A percentile compares a stretch with the other conserved stretches of the same genome.
phyloP scores from a whole-genome alignment of 2,797 vertebrate species.

The Poeciliopsis paucimaculata region DNA sequence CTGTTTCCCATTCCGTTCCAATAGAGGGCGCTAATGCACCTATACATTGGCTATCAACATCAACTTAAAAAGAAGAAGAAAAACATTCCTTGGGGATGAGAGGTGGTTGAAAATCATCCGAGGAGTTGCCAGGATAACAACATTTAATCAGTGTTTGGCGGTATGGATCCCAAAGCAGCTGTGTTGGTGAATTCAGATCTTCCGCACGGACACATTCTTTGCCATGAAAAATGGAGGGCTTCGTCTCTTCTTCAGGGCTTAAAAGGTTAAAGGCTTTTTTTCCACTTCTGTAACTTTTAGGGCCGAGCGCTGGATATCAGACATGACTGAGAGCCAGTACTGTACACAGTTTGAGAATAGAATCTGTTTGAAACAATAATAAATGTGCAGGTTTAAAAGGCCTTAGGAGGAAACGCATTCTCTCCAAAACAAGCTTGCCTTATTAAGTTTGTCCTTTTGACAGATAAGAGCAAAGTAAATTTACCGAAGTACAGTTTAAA shows the following conservation, averaged over 20 bases:
- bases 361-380: background rate
- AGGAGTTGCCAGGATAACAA: background rate
- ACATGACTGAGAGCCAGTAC: background rate
- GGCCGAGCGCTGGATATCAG: too few relatives aligned
- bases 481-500: too few relatives aligned
- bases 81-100: background rate
- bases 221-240: constrained; percentile 74
- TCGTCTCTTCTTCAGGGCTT: constrained; percentile 66
- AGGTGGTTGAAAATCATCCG: background rate
- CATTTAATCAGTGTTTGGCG: background rate
- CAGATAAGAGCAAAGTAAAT: too few relatives aligned
- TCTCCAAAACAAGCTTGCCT: background rate
- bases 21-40: background rate
- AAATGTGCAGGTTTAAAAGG: background rate
- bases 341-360: background rate
- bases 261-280: constrained; percentile 60
- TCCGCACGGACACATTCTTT: constrained; percentile 71
- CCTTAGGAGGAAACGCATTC: background rate
- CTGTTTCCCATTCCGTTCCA: background rate
- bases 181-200: constrained; percentile 59
- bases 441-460: background rate
- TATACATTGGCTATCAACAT: background rate
- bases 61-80: background rate
- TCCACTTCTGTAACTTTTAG: background rate
- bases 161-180: constrained; percentile 59